These are phyloP conservation scores for Pterophyllum scalare DNA, from an alignment of 2,113 vertebrate genomes.

Conservation along the genomic window DNA sequence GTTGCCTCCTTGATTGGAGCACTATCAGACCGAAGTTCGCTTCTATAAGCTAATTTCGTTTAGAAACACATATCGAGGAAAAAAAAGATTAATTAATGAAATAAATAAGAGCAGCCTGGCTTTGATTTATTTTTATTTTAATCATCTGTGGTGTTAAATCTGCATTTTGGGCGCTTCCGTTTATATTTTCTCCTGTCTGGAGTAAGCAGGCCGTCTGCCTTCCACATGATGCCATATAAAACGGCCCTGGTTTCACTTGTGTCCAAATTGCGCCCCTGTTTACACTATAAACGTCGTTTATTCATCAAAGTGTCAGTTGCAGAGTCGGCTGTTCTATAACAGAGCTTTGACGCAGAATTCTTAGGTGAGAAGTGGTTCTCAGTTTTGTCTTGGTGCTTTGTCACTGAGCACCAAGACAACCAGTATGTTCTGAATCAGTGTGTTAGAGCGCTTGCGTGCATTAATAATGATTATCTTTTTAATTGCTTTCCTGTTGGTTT, in stretches of 20 bases:
- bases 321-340: background rate
- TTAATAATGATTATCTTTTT: background rate
- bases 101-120: no score
- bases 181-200: background rate
- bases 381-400: background rate
- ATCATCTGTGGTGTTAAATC: background rate
- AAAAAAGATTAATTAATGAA: no score
- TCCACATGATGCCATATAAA: constrained; percentile 30
- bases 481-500: background rate
- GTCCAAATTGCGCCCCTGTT: constrained; percentile 12
- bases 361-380: no score
- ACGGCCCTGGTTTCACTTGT: background rate
- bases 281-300: constrained; percentile 26
- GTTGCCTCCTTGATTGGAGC: background rate
- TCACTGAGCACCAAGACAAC: no score
- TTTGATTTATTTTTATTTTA: background rate
- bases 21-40: no score
- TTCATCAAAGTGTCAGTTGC: constrained; percentile 22
- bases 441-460: background rate
- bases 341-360: background rate
- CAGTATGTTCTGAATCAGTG: no score
- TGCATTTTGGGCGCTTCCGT: background rate
- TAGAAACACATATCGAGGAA: no score
- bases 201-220: constrained; percentile 7
- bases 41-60: no score